Conservation (phyloP, 2,888 invertebrate genomes). For the Strigamia transsilvanica region DNA sequence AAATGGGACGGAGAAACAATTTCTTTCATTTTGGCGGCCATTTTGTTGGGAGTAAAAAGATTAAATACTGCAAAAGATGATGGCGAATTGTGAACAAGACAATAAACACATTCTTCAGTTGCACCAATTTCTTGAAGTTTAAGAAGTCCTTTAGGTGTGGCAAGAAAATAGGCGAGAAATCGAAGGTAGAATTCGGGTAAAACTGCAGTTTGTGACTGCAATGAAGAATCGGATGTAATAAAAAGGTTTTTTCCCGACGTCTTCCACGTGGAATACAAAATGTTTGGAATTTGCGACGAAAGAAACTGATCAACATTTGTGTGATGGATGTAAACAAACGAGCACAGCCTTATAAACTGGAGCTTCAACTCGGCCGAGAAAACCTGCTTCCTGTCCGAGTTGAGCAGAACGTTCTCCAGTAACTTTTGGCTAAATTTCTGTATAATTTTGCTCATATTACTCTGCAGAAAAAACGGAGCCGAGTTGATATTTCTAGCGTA, state of each 20-base stretch:
- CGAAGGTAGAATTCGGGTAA: neutral
- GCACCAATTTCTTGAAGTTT: conserved; percentile 37
- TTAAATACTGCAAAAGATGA: neutral
- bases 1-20: neutral
- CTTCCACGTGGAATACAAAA: neutral
- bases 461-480: neutral
- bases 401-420: neutral
- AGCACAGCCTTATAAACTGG: neutral
- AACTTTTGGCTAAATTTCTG: neutral
- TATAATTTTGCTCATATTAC: neutral
- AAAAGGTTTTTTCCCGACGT: neutral
- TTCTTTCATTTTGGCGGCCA: neutral
- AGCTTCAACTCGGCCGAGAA: conserved; percentile 10
- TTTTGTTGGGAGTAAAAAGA: neutral
- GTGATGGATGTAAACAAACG: neutral
- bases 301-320: neutral
- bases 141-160: conserved; percentile 39
- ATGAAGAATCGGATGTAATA: neutral
- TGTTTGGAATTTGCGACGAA: neutral
- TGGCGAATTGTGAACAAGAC: conserved; percentile 22
- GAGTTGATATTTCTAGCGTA: neutral
- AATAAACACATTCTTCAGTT: conserved; percentile 50
- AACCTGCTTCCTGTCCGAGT: neutral
- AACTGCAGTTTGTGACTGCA: neutral
- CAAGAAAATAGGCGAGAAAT: neutral